Evolutionary conservation across 2,797 vertebrate genomes (phyloP), one percentile per base, ranked within the genome.

Genomic region (Protosalanx chinensis): DNA sequence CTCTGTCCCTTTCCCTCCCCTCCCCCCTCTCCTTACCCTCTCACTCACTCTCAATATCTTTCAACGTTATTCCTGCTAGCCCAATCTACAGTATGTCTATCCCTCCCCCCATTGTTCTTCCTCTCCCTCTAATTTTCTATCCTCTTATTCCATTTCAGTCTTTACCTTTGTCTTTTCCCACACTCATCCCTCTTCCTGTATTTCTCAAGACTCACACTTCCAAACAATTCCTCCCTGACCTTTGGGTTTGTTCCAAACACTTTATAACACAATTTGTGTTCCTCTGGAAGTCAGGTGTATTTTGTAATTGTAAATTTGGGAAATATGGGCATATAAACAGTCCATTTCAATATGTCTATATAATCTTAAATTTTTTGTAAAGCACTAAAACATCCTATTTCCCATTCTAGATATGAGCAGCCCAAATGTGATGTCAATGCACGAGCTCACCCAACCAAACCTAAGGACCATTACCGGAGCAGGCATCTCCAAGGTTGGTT

Each of bases 361-460:
- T 78, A 27, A 27, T 27, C 23, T 51, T 59, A 83, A 59, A 78
- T 69, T 0, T 60, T 2, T 46, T 3, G 3, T 35, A 46, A 46
- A 1, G 41, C 10, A 12, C 41, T 3, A 41, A 41, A 41, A 13
- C 10, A 3, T 46, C 41, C 8, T 67, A 18, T 73, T 76, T 33
- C 81, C 29, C 81, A 18, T 75, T 70, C 15, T 78, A 98, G 96
- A 87, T 98, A 98, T 6, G 96, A 98, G 67, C 97, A 98, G 82
- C 97, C 97, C 2, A 98, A 98, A 79, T 98, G 97, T 73, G 95
- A 98, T 58, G 91, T 91, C 18, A 91, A 95, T 0, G 97, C 97
- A 78, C 91, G 97, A 88, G 97, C 97, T 23, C 94, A 97, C 81
- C 96, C 96, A 23, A 83, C 92, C 29, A 96, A 94, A 88, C 91